These are phyloP conservation scores for Thymelicus lineola DNA, from an alignment of 2,888 invertebrate species.

Conservation along the genomic window DNA sequence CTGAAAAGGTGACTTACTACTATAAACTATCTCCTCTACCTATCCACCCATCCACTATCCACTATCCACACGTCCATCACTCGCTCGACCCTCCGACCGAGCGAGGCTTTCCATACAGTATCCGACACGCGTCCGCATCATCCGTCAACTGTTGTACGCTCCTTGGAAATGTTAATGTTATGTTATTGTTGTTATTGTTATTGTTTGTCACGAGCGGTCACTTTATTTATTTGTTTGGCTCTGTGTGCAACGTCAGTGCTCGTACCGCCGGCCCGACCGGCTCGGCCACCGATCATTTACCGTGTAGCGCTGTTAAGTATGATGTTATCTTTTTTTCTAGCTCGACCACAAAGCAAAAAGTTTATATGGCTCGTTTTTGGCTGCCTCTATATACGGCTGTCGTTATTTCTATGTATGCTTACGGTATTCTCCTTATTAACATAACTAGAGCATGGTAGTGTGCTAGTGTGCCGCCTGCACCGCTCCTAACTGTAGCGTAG, in stretches of 20 bases:
- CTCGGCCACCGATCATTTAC: slow-evolving; percentile 46
- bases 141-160: slow-evolving; percentile 54
- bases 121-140: slow-evolving; percentile 60
- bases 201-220: slow-evolving; percentile 64
- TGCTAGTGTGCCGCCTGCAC: slow-evolving; percentile 49
- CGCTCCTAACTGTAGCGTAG: slow-evolving; percentile 52
- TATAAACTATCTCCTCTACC: slow-evolving; percentile 84
- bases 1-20: slow-evolving; percentile 89
- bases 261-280: slow-evolving; percentile 40
- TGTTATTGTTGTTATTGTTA: slow-evolving; percentile 45
- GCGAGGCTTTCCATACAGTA: slow-evolving; percentile 75
- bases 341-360: slow-evolving; percentile 82
- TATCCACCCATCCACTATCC: slow-evolving; percentile 24
- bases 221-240: slow-evolving; percentile 69
- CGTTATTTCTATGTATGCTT: slow-evolving; percentile 84
- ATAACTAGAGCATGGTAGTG: slow-evolving; percentile 71
- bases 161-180: slow-evolving; percentile 52
- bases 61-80: slow-evolving; percentile 58
- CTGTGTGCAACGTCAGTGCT: slow-evolving; percentile 54
- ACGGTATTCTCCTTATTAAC: slow-evolving; percentile 70
- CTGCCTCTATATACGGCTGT: slow-evolving; percentile 83
- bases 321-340: slow-evolving; percentile 79
- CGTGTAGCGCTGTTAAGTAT: slow-evolving; percentile 63
- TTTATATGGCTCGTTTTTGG: slow-evolving; percentile 84
- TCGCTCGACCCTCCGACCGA: slow-evolving; percentile 61